Conservation (phyloP, 2,888 invertebrate species). For the Cybosia mesomella region DNA sequence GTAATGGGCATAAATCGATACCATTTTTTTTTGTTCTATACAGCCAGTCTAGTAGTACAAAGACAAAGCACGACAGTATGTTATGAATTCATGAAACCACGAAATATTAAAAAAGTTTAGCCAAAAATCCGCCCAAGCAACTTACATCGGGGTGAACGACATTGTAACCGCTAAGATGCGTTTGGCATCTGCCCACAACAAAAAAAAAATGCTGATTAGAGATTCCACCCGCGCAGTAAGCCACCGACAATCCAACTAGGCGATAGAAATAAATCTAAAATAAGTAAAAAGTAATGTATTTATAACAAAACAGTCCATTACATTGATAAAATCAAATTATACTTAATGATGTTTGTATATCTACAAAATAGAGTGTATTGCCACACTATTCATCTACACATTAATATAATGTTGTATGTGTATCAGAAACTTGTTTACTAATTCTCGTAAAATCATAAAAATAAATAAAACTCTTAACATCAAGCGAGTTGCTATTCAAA, state of each 20-base stretch:
- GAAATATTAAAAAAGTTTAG: slow-evolving; percentile 32
- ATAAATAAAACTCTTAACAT: background rate
- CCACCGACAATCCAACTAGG: slow-evolving; percentile 66
- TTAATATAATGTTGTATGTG: slow-evolving; percentile 10
- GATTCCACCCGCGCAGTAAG: slow-evolving; percentile 65
- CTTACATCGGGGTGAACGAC: slow-evolving; percentile 85
- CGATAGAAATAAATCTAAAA: slow-evolving; percentile 73
- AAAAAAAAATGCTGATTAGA: slow-evolving; percentile 50
- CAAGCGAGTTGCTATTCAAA: background rate
- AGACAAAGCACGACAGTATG: slow-evolving; percentile 23
- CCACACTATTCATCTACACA: background rate
- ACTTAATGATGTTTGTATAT: slow-evolving; percentile 19
- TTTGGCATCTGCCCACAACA: slow-evolving; percentile 52
- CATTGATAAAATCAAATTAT: slow-evolving; percentile 43
- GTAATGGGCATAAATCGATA: too few species aligned
- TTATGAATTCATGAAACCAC: slow-evolving; percentile 17
- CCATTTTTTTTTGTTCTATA: too few species aligned
- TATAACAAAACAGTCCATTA: slow-evolving; percentile 38
- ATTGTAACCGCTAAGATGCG: slow-evolving; percentile 66
- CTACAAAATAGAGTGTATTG: background rate
- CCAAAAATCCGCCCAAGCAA: slow-evolving; percentile 57
- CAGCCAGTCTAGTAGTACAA: too few species aligned
- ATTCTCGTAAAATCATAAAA: background rate
- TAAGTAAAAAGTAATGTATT: slow-evolving; percentile 55
- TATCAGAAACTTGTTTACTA: slow-evolving; percentile 6